Evolutionary conservation across 2,113 vertebrate species (phyloP).

Genomic region (Narcine bancroftii): DNA sequence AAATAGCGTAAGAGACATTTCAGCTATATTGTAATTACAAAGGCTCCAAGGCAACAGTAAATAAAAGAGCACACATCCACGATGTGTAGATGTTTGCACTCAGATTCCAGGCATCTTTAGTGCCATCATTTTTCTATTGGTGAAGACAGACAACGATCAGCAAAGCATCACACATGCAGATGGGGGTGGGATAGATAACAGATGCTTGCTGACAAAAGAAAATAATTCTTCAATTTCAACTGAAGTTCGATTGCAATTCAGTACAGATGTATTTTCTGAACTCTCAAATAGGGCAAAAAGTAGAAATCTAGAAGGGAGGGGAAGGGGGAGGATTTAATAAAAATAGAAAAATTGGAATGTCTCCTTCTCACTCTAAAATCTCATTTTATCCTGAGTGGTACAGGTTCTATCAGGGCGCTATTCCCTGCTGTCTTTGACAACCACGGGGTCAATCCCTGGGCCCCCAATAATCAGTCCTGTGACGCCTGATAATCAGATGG

Average conservation of each 20-base stretch:
- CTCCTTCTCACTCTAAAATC: neutral
- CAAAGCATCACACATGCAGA: neutral
- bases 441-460: neutral
- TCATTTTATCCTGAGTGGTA: neutral
- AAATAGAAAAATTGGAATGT: neutral
- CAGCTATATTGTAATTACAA: conserved; percentile 74
- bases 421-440: neutral
- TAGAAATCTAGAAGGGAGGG: too few relatives aligned
- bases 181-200: neutral
- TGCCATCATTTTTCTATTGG: neutral
- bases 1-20: conserved; percentile 70
- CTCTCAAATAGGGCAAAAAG: neutral
- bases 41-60: conserved; percentile 69
- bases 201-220: neutral
- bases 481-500: neutral
- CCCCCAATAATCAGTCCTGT: too few relatives aligned
- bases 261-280: neutral
- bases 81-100: conserved; percentile 36
- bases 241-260: neutral
- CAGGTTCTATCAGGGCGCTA: neutral
- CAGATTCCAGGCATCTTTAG: neutral
- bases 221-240: neutral
- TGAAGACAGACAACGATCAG: neutral
- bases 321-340: neutral
- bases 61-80: conserved; percentile 64